Conservation (phyloP, 2,797 vertebrate species). For the Streptopelia turtur region DNA sequence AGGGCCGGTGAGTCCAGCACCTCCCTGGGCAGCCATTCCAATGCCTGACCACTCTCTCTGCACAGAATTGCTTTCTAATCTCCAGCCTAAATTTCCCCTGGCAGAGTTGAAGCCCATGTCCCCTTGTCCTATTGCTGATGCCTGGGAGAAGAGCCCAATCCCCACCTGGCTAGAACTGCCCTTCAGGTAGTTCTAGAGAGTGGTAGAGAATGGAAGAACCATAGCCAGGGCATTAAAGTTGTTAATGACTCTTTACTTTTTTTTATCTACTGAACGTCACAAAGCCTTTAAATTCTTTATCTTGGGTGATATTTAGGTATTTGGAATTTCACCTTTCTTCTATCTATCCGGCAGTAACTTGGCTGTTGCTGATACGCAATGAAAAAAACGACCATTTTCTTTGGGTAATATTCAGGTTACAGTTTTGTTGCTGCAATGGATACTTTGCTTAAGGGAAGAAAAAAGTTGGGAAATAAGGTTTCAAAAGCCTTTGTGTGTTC, state of each 20-base stretch:
- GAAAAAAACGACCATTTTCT: background rate
- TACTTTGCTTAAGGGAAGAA: background rate
- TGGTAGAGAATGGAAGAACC: background rate
- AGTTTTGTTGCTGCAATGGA: background rate
- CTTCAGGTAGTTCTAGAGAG: too few relatives aligned
- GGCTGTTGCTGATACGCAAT: background rate
- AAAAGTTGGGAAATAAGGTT: background rate
- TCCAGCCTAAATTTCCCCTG: too few relatives aligned
- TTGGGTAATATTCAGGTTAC: background rate
- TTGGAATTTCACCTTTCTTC: background rate
- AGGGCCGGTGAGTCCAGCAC: too few relatives aligned
- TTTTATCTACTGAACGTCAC: background rate
- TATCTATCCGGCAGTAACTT: background rate
- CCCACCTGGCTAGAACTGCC: too few relatives aligned
- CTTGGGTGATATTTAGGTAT: background rate
- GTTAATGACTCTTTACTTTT: background rate
- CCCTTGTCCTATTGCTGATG: too few relatives aligned
- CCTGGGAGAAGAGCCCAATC: too few relatives aligned
- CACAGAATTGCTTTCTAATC: too few relatives aligned
- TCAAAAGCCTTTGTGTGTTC: background rate
- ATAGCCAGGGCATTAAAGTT: background rate
- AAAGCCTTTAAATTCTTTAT: background rate
- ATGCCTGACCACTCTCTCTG: too few relatives aligned
- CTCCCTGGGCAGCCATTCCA: too few relatives aligned
- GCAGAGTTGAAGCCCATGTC: too few relatives aligned